Conservation (phyloP, 2,797 vertebrate species). For the Danio tinwini region DNA sequence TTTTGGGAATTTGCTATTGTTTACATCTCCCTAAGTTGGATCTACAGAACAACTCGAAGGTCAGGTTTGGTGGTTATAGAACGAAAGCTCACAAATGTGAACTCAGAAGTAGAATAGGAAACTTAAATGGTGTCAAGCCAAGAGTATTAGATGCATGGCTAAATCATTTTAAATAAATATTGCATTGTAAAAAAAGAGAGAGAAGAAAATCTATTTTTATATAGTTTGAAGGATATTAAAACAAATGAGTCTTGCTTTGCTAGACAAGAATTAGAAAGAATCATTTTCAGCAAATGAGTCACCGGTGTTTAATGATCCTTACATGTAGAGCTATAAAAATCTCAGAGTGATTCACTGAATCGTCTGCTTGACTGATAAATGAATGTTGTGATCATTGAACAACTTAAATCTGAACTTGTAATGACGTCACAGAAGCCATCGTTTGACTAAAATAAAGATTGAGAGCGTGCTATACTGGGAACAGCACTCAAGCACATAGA, state of each 20-base stretch:
- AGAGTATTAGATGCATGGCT: too few species aligned
- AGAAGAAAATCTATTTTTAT: not conserved
- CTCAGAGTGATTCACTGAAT: not conserved
- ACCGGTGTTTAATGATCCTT: constrained; percentile 19
- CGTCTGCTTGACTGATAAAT: constrained; percentile 3
- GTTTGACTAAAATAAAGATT: constrained; percentile 1
- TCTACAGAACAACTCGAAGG: too few species aligned
- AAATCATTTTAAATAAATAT: too few species aligned
- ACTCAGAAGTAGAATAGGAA: too few species aligned
- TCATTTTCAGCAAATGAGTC: constrained; percentile 24
- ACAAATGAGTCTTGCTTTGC: not conserved
- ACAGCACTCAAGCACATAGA: constrained; percentile 3
- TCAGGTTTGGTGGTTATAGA: too few species aligned
- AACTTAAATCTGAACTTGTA: not conserved
- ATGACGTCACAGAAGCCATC: constrained; percentile 7
- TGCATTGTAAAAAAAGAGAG: too few species aligned
- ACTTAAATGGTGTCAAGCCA: too few species aligned
- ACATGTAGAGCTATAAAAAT: constrained; percentile 6
- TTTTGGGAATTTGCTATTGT: too few species aligned
- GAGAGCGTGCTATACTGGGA: constrained; percentile 21
- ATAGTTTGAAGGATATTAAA: not conserved
- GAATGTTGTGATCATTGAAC: constrained; percentile 4
- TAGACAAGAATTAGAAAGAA: constrained; percentile 1
- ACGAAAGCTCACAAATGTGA: too few species aligned
- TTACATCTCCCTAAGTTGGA: too few species aligned